Evolutionary conservation across 64 coral and sea anemone genomes (phyloP), one percentile per base, ranked within the genome.

Genomic region (Stylophora pistillata): DNA sequence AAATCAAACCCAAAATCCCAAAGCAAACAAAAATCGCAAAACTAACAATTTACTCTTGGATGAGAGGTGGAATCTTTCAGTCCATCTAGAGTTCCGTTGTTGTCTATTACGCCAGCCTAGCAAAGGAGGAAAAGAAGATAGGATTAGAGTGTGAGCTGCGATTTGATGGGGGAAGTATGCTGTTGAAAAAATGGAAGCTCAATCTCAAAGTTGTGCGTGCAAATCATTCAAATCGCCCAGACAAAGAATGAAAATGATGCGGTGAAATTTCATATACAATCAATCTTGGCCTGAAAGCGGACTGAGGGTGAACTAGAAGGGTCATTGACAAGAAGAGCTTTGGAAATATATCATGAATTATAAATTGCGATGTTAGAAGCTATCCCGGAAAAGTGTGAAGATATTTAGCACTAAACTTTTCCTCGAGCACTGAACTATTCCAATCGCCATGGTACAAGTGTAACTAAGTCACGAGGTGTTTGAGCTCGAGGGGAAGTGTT

Each of bases 31-130:
- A 18, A 15, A 64, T 33, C 26, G 62, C 25, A 72, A 41, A n/a
- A 52, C 78, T 74, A 52, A 90, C 89, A 73, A 20, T 84, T 90
- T n/a, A 73, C 71, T 74, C 72, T 63, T 16, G 29, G 85, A 58
- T 83, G 87, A 53, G 90, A 30, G 29, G 37, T 47, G 37, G 79
- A 53, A 30, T 89, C 89, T 65, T 92, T 95, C 16, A 74, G 75
- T 21, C 89, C 78, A 62, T 78, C 94, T 92, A 95, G 53, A 32
- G 88, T 81, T 81, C 94, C 94, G 89, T 95, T 95, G 88, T 92
- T 95, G 23, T 95, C 94, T 53, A 92, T 95, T 61, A 95, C 86
- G 26, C 89, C 94, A 92, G 79, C 90, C 94, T 95, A 79, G 56
- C 76, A 82, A 88, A 86, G 53, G 5, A 81, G 56, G 54, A 25